A percentile compares a stretch with the other conserved stretches of the same genome.
Evolutionary conservation across 37 sponge, comb jelly and placozoan genomes (phyloP).

Genomic region (Tethya wilhelma): DNA sequence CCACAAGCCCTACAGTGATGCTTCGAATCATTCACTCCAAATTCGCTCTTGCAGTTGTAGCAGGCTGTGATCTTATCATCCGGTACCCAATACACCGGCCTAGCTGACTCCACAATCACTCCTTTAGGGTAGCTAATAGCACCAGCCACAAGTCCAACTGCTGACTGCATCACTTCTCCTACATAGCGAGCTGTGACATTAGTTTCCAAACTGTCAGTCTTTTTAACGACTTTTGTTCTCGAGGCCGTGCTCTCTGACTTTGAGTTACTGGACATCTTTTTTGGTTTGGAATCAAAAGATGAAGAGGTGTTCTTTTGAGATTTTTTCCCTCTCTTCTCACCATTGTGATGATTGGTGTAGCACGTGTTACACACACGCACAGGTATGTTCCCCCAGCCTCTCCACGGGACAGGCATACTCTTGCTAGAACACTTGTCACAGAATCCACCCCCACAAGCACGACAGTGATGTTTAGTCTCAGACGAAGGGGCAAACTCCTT

Average conservation of each 20-base stretch:
- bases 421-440: conserved; percentile 82
- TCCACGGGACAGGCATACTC: conserved; percentile 87
- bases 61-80: conserved; percentile 77
- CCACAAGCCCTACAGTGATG: conserved; percentile 96
- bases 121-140: conserved; percentile 71
- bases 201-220: too few species aligned
- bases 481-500: conserved; percentile 51
- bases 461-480: conserved; percentile 93
- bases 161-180: conserved; percentile 73
- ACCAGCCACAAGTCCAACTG: conserved; percentile 53
- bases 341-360: conserved; percentile 37
- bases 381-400: conserved; percentile 89
- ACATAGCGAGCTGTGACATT: conserved; percentile 77
- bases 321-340: neutral
- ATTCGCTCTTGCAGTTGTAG: conserved; percentile 55
- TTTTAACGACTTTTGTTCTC: too few species aligned
- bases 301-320: too few species aligned
- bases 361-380: conserved; percentile 90
- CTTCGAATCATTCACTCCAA: conserved; percentile 41
- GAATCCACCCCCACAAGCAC: conserved; percentile 93
- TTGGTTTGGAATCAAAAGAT: too few species aligned
- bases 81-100: conserved; percentile 93
- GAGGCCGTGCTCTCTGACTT: too few species aligned
- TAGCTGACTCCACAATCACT: conserved; percentile 74
- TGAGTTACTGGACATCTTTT: too few species aligned